Evolutionary conservation across 2,888 invertebrate genomes (phyloP).

Genomic region (Ephialtes manifestator): DNA sequence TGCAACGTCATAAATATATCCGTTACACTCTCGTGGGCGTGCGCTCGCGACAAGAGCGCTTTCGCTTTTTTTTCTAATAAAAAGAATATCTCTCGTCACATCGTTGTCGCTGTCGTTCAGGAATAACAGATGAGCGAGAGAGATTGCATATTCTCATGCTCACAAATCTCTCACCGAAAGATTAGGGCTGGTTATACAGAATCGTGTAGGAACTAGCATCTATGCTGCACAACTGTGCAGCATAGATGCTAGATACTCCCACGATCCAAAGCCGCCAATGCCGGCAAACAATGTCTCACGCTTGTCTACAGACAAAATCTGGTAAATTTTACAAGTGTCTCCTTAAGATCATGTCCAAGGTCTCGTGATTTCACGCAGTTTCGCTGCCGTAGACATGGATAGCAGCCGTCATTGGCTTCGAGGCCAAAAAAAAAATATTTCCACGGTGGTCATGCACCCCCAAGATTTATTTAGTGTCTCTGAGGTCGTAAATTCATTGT

Average conservation of each 20-base stretch:
- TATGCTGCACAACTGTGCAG: neutral
- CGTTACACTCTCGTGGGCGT: slow-evolving; percentile 50
- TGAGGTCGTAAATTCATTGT: slow-evolving; percentile 41
- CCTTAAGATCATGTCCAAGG: neutral
- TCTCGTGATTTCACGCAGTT: slow-evolving; percentile 12
- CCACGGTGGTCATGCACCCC: neutral
- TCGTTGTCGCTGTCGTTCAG: slow-evolving; percentile 18
- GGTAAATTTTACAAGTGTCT: neutral
- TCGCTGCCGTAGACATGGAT: neutral
- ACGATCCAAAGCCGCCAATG: slow-evolving; percentile 2
- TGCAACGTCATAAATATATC: slow-evolving; percentile 61
- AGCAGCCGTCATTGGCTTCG: neutral
- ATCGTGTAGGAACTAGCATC: neutral
- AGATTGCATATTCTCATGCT: slow-evolving; percentile 5
- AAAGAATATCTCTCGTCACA: slow-evolving; percentile 28
- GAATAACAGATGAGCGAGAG: slow-evolving; percentile 17
- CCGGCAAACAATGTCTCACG: slow-evolving; percentile 2
- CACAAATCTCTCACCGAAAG: slow-evolving; percentile 25
- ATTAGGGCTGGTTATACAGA: neutral
- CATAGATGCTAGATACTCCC: no score
- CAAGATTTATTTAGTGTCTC: slow-evolving; percentile 47
- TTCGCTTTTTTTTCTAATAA: slow-evolving; percentile 49
- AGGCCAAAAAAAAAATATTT: neutral
- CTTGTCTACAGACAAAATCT: slow-evolving; percentile 16
- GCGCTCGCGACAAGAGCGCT: slow-evolving; percentile 18